phyloP scores from a whole-genome alignment of 2,113 vertebrate species.

The Octodon degus region DNA sequence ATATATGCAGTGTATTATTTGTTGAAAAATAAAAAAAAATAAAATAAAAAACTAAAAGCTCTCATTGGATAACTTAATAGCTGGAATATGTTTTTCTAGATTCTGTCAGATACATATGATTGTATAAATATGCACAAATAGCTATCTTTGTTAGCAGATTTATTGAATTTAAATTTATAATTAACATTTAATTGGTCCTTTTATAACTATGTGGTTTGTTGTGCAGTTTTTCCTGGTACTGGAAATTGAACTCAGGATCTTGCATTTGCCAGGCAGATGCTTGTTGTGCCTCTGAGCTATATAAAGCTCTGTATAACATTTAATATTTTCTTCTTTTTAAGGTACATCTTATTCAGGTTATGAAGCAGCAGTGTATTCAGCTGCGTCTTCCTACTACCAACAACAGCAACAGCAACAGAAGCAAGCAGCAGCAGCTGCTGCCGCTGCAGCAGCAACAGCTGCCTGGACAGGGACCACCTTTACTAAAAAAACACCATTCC shows the following conservation, averaged over 20 bases:
- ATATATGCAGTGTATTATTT: too few species aligned
- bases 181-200: constrained; percentile 38
- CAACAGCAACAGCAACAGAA: constrained; percentile 95
- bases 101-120: constrained; percentile 20
- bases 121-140: constrained; percentile 35
- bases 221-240: too few species aligned
- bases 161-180: constrained; percentile 61
- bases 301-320: not conserved
- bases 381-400: constrained; percentile 97
- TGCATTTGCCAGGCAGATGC: too few species aligned
- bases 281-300: too few species aligned
- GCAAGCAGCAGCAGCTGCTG: constrained; percentile 93
- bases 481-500: constrained; percentile 97
- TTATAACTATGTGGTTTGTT: constrained; percentile 75
- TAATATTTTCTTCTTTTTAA: constrained; percentile 83
- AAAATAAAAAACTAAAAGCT: not conserved
- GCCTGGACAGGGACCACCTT: constrained; percentile 98
- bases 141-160: constrained; percentile 26
- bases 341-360: constrained; percentile 98
- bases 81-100: not conserved
- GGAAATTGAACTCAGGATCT: too few species aligned
- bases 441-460: constrained; percentile 94
- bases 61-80: constrained; percentile 4
- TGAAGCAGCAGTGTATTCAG: constrained; percentile 98
- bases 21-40: too few species aligned